Base-by-base conservation (phyloP, 2,797 vertebrate species). In the Helarctos malayanus region DNA sequence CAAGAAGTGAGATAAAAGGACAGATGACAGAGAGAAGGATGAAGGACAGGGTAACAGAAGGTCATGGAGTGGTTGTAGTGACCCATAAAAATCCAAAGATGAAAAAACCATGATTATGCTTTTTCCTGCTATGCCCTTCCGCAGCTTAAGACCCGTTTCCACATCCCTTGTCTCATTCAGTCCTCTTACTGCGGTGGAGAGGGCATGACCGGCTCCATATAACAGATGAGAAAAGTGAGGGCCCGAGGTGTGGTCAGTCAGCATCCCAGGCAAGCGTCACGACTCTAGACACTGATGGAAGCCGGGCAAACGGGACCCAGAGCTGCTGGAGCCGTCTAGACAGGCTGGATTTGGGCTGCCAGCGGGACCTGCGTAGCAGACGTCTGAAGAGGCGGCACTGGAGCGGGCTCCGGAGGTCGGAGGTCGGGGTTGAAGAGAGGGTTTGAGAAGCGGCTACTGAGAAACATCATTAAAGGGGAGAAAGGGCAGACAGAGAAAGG, bases 1-100 rank as follows among this genome's bases (percentile, higher is more conserved):
- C 13, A 47, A 89, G 45, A 92, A 97, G 19, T 79, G 56, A 80
- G 63, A 59, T 57, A 54, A 88, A 69, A 90, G 54, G 54, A 52
- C 19, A 15, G 57, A 57, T 23, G 75, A 32, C 45, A 82, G 29
- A 71, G 54, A 32, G 0, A 73, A 32, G 10, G 25, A 61, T 65
- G 56, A 73, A 52, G 54, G 49, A 63, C 81, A 84, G 19, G 25
- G 79, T 32, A 76, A 90, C 18, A 10, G 41, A 71, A 49, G 38
- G 61, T 49, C 25, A 82, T 47, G n/a, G 49, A 63, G 32, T 68
- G 41, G 57, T 35, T 65, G 18, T 47, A 79, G 54, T 83, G 41
- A 76, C 3, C 32, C 21, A 18, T 0, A 57, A 78, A 56, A 81
- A 45, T 41, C 19, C 32, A 5, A 91, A 57, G 83, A 49, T 45